A percentile compares a stretch with the other conserved stretches of the same genome.
These are phyloP conservation scores for Seriola rivoliana DNA, from an alignment of 2,113 vertebrate genomes.

Conservation along the genomic window DNA sequence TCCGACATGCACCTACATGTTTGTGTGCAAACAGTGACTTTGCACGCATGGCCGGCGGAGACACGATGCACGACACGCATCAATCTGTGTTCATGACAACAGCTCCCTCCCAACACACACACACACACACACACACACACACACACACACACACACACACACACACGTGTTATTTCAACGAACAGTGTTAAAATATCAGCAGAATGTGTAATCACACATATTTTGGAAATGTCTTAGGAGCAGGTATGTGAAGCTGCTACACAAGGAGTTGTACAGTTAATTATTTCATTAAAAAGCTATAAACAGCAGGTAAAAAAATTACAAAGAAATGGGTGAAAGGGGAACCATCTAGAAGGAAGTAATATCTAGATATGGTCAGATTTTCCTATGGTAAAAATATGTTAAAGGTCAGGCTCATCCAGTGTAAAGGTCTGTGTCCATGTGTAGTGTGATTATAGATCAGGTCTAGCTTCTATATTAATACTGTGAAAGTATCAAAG, in stretches of 20 bases:
- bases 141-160: too few relatives aligned
- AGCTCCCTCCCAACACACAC: not conserved
- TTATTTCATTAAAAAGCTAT: not conserved
- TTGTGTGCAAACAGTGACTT: conserved; percentile 77
- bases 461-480: too few relatives aligned
- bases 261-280: not conserved
- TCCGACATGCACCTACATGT: conserved; percentile 60
- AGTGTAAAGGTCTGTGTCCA: too few relatives aligned
- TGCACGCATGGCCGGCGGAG: conserved; percentile 42
- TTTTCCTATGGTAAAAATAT: too few relatives aligned
- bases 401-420: too few relatives aligned
- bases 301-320: too few relatives aligned
- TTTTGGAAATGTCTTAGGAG: conserved; percentile 10
- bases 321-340: not conserved
- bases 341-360: not conserved
- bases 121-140: not conserved
- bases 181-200: conserved; percentile 13
- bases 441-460: too few relatives aligned
- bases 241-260: not conserved
- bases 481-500: too few relatives aligned
- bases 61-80: conserved; percentile 4
- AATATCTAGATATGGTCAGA: not conserved
- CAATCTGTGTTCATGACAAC: conserved; percentile 35
- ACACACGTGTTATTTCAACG: not conserved
- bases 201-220: conserved; percentile 7